Base-by-base conservation (phyloP, 2,888 invertebrate genomes). In the Entomobrya proxima region DNA sequence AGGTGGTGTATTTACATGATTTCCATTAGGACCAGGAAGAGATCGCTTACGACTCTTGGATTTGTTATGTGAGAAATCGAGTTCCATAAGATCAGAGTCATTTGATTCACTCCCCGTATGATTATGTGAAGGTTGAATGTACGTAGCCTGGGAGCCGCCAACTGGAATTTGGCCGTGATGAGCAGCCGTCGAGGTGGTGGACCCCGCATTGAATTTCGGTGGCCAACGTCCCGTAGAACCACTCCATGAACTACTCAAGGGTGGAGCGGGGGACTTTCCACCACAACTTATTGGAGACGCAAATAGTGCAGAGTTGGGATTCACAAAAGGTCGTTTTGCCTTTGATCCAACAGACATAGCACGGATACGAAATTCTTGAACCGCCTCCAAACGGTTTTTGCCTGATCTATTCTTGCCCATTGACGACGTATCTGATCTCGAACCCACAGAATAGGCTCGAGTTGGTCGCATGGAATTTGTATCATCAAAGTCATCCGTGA, bases 371-470 rank as follows among this genome's bases (percentile, higher is more conserved):
- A 90, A 88, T 50, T 91, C 91, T 50, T 89, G 89, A 15, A 89
- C 88, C 18, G 89, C 89, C 58, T 90, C 90, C 30, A 90, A 74
- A 0, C 90, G 77, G 77, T 87, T 84, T 64, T 88, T 90, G 50
- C 88, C 88, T 15, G 86, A 72, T 24, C 88, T 83, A 50, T 58
- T 85, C 72, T 89, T 89, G 2, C 86, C 84, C 18, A 86, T 79
- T 21, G 90, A 81, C 9, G 87, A 87, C 1, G 88, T 89, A 88
- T 95, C 95, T 2, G 96, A 95, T 89, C 95, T 94, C 79, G 96
- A 96, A 27, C 97, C 97, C 88, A 97, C 95, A 32, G 97, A 97
- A 92, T 96, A 97, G 0, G 97, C 95, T 89, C 96, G 93, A 76
- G 94, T 93, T n/a, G 96, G 96, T 88, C 94, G 90, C 93, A 91